Base-by-base conservation (phyloP, 2,888 invertebrate species). In the Girardia tigrina region DNA sequence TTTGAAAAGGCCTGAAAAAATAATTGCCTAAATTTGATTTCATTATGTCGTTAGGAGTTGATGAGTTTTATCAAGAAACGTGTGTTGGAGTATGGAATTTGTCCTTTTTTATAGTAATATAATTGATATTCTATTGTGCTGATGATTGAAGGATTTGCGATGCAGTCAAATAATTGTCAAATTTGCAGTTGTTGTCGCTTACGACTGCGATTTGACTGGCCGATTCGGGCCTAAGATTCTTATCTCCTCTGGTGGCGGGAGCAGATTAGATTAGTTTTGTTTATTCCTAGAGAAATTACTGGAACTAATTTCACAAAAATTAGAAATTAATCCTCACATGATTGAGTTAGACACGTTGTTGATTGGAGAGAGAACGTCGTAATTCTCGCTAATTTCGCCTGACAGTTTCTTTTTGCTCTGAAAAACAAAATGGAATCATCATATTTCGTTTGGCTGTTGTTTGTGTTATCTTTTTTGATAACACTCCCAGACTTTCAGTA, bases 21-120 rank as follows among this genome's bases (percentile, higher is more conserved):
- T 56, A 56, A 56, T 56, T 56, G 56, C 56, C 56, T 56, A 56
- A 56, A 56, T 56, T 56, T 56, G 56, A 56, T 56, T 56, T 56
- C 56, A 56, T 56, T 56, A 56, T 56, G 56, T 56, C 56, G 56
- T 56, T 56, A 56, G 56, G 56, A 56, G n/a, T 56, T n/a, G 56
- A 56, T 56, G 56, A 56, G 23, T 20, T n/a, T n/a, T 56, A 56
- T 56, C 23, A n/a, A 23, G 23, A 56, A 56, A 56, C 56, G 56
- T 4, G 56, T 56, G 56, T 56, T 56, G 4, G 56, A n/a, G 56
- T 56, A 8, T 56, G n/a, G 56, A 56, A 56, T 56, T 56, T 56
- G 56, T 23, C 56, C n/a, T n/a, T 56, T 56, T 56, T 20, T 56
- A 12, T 56, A n/a, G 56, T 56, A 56, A 56, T 56, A 56, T 56